Evolutionary conservation across 2,113 vertebrate species (phyloP), one percentile per base, ranked within the genome.

Genomic region (Dicrurus megarhynchus): DNA sequence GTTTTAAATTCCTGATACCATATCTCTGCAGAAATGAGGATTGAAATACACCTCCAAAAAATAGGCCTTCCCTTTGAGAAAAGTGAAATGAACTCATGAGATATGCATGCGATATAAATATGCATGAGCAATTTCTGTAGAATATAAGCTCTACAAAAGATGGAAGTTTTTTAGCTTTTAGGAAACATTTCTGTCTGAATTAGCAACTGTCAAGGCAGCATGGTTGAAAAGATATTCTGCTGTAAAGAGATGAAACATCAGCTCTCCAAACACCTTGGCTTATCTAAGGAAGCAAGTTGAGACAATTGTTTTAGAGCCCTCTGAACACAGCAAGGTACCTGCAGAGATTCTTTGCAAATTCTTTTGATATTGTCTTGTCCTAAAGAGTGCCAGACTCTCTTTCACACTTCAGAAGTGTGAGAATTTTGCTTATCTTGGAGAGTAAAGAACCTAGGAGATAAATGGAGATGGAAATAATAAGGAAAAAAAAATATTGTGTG

Each of bases 41-140:
- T 56, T 65, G 76, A 88, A 94, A 80, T 57, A 39, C 53, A 42
- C 50, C 33, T 93, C 37, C 24, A 67, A 46, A 95, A 96, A 70
- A 63, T n/a, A 94, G 82, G 91, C 75, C 55, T 84, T 67, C 35
- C 55, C 55, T 88, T 63, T 32, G 50, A 93, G 78, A 84, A 57
- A 49, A 84, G 44, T 57, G 39, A 91, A 87, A 55, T 33, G 19
- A 95, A 19, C 41, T 90, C 27, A 42, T 89, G 68, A 95, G 86
- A 60, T 74, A 71, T 78, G 80, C 59, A 70, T 50, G 60, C 0
- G 0, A 50, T 56, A 84, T 84, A 83, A 81, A 84, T 95, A 93
- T 87, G 80, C 86, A 95, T 87, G 73, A 95, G 60, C 33, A 50
- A n/a, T 75, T 93, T 75, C 69, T 93, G 89, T 89, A 78, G 52